Evolutionary conservation across 2,113 vertebrate species (phyloP), one percentile per base, ranked within the genome.

Genomic region (Anoura caudifer): DNA sequence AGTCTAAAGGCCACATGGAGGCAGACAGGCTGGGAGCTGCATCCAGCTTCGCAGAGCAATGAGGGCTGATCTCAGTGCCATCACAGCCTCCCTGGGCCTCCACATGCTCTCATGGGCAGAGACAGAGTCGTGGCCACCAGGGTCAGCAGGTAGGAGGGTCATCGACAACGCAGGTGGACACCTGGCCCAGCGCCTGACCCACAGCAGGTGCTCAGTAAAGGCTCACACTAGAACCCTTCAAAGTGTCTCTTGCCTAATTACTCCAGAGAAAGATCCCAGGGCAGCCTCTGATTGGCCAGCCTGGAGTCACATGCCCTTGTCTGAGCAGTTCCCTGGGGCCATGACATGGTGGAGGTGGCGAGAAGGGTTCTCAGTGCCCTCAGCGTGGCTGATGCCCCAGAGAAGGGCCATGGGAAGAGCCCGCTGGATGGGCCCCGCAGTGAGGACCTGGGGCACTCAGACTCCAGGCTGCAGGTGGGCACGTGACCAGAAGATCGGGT

Each of bases 101-200:
- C 11, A 61, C 26, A 13, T 8, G 12, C 61, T 63, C 61, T 12
- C 28, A 31, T 4, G 1, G 13, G 31, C 36, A 9, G 15, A 82
- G 45, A 22, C 0, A 20, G 56, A 47, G 0, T 2, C 36, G 5
- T 2, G 31, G 14, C 16, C 0, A 3, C 12, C 4, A 16, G 19
- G 31, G 0, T 0, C 20, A 6, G n/a, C 0, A 0, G n/a, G 2
- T 7, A 3, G 5, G 24, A 80, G 63, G 47, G 22, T 41, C 16
- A 4, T 36, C 11, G 5, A 14, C 54, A 5, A 1, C 0, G 1
- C 0, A 0, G 10, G 20, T 2, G 0, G 7, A 2, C 26, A 5
- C 45, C 33, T 6, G 1, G 7, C 70, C 41, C 47, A 1, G 0
- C 0, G 20, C 31, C 41, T 2, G 28, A n/a, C 38, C 52, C 15